A percentile compares a stretch with the other conserved stretches of the same genome.
Evolutionary conservation across 2,797 vertebrate species (phyloP).

Genomic region (Graptemys geographica): DNA sequence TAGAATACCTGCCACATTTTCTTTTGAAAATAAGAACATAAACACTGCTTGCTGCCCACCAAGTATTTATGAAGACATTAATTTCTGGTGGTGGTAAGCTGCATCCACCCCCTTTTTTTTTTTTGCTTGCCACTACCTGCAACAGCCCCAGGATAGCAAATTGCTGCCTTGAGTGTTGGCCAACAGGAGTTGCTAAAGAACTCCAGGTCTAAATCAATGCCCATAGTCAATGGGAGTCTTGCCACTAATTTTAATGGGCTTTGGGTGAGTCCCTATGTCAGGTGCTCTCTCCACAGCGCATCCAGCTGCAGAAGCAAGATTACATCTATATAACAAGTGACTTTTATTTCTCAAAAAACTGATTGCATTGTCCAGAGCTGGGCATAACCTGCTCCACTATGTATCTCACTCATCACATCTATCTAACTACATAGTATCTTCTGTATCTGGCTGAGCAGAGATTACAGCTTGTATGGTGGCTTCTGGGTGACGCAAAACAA

Average conservation of each 20-base stretch:
- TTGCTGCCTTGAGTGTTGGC: not conserved
- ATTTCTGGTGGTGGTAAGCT: not conserved
- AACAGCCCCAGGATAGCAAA: slow-evolving; percentile 14
- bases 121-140: not conserved
- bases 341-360: not conserved
- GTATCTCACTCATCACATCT: not conserved
- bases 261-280: not conserved
- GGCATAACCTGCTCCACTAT: not conserved
- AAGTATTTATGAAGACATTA: slow-evolving; percentile 4
- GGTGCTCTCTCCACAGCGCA: not conserved
- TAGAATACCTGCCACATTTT: not conserved
- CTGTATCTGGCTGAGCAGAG: not conserved
- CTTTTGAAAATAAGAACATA: not conserved
- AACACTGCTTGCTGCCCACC: not conserved
- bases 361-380: not conserved
- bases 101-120: too few species aligned
- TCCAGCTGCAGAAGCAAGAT: not conserved
- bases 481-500: not conserved
- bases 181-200: not conserved
- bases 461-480: not conserved
- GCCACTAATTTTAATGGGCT: slow-evolving; percentile 1
- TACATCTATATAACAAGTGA: not conserved
- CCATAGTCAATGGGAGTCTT: not conserved
- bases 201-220: not conserved
- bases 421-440: not conserved